Conservation (phyloP, 2,797 vertebrate species). For the Eurystomus glaucurus region DNA sequence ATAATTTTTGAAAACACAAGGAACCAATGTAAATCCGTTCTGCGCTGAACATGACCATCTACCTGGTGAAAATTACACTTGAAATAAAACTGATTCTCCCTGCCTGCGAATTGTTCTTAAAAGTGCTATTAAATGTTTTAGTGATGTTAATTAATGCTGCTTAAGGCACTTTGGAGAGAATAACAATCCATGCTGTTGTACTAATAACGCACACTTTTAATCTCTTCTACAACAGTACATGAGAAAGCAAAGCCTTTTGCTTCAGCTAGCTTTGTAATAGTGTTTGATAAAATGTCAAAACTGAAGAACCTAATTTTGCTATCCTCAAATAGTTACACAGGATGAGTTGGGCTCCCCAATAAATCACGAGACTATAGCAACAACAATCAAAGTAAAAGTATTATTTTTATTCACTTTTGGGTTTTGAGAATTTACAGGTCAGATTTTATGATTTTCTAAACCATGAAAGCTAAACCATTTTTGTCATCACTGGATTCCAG, state of each 20-base stretch:
- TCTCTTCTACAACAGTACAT: not conserved
- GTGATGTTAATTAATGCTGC: constrained; percentile 29
- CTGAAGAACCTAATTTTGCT: not conserved
- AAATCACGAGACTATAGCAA: not conserved
- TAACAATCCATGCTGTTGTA: not conserved
- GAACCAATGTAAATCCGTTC: not conserved
- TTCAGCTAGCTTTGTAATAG: not conserved
- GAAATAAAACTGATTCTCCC: not conserved
- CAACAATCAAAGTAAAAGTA: not conserved
- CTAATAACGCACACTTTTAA: constrained; percentile 17
- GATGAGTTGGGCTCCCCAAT: not conserved
- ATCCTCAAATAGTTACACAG: not conserved
- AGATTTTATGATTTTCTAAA: not conserved
- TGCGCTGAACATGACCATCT: not conserved
- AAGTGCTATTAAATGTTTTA: constrained; percentile 14
- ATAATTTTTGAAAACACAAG: not conserved
- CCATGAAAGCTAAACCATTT: not conserved
- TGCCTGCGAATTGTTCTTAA: not conserved
- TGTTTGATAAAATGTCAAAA: not conserved
- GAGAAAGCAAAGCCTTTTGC: constrained; percentile 3
- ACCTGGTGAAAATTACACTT: not conserved
- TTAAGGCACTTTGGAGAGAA: constrained; percentile 10
- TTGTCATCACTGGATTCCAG: not conserved
- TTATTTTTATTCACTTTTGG: not conserved
- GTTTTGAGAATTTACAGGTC: not conserved